Percentiles rank a stretch among this genome's conserved stretches.
Evolutionary conservation across 2,888 invertebrate genomes (phyloP).

Genomic region (Apeira syringaria): DNA sequence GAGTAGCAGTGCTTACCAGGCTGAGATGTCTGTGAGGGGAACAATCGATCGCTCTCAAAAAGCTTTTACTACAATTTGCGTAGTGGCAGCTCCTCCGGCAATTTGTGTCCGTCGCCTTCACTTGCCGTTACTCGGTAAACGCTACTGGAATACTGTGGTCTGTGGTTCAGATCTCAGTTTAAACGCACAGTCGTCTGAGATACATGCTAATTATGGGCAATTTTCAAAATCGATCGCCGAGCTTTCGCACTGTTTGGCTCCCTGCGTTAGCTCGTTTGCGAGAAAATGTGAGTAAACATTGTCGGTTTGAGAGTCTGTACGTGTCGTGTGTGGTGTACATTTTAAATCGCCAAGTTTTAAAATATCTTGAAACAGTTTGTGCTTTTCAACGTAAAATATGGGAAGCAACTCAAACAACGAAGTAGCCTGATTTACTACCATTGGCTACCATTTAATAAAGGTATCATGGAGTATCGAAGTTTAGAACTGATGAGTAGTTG

Average conservation of each 20-base stretch:
- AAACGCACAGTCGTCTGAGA: constrained; percentile 75
- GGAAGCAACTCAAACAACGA: constrained; percentile 16
- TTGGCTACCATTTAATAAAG: constrained; percentile 78
- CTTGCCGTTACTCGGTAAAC: constrained; percentile 78
- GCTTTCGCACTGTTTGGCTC: constrained; percentile 74
- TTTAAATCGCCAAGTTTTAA: no score
- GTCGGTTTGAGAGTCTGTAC: background rate
- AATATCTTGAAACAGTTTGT: no score
- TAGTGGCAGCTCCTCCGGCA: constrained; percentile 75
- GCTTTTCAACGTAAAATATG: constrained; percentile 28
- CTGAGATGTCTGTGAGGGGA: constrained; percentile 38
- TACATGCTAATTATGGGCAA: constrained; percentile 81
- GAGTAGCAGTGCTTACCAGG: constrained; percentile 17
- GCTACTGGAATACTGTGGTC: constrained; percentile 80
- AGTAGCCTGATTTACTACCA: constrained; percentile 17
- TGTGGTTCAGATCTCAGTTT: constrained; percentile 75
- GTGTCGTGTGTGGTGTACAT: no score
- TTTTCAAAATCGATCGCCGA: constrained; percentile 81
- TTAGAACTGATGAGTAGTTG: constrained; percentile 74
- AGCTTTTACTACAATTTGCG: constrained; percentile 68
- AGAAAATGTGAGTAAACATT: constrained; percentile 52
- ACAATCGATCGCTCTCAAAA: constrained; percentile 61
- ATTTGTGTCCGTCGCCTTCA: constrained; percentile 78
- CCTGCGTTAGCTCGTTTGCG: constrained; percentile 64
- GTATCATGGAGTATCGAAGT: constrained; percentile 67